A percentile compares a stretch with the other conserved stretches of the same genome.
phyloP scores from a whole-genome alignment of 2,888 invertebrate genomes.

The Eulithis prunata region DNA sequence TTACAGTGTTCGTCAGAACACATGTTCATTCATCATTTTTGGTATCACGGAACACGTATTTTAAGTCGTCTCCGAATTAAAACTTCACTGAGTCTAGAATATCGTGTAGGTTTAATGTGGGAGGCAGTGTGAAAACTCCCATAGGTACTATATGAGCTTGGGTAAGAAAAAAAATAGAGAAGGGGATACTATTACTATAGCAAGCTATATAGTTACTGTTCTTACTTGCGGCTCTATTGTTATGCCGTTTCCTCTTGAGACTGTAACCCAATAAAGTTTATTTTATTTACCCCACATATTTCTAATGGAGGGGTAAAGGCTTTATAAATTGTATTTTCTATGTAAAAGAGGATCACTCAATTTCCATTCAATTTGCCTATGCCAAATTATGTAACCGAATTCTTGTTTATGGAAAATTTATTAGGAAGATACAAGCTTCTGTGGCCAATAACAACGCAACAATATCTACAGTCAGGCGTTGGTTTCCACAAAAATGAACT shows the following conservation, averaged over 20 bases:
- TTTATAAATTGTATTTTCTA: conserved; percentile 52
- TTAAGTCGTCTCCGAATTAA: no score
- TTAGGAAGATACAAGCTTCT: conserved; percentile 11
- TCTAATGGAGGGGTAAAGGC: conserved; percentile 46
- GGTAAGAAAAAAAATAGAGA: no score
- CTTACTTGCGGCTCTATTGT: conserved; percentile 9
- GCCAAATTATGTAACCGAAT: conserved; percentile 24
- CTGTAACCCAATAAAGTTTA: conserved; percentile 51
- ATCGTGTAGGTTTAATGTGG: no score
- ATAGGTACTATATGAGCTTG: no score
- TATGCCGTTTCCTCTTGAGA: conserved; percentile 30
- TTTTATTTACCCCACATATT: conserved; percentile 49
- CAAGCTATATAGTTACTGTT: neutral
- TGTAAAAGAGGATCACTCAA: conserved; percentile 36
- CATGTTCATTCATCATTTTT: no score
- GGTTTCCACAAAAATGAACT: no score
- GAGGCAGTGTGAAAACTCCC: no score
- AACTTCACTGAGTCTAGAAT: no score
- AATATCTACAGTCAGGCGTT: neutral
- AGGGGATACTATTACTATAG: no score
- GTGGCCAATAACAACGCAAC: neutral
- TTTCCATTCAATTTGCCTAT: conserved; percentile 33
- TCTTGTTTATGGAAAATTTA: conserved; percentile 14
- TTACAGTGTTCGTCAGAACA: no score
- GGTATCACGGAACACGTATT: no score